A percentile compares a stretch with the other conserved stretches of the same genome.
Conservation (phyloP, 2,113 vertebrate species). For the Poecilia latipinna region DNA sequence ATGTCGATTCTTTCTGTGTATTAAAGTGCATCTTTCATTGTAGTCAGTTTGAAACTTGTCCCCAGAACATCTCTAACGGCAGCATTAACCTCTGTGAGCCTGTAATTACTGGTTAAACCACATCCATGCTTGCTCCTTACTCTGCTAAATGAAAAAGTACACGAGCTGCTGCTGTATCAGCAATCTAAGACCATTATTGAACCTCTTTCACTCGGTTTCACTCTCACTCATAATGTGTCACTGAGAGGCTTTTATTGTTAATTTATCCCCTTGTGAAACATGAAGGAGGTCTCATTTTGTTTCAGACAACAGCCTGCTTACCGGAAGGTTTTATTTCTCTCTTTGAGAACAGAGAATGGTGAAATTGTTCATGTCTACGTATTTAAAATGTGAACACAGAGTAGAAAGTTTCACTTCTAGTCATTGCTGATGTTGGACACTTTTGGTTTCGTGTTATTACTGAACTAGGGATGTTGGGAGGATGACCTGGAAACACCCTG, state of each 20-base stretch:
- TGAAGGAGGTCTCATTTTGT: constrained; percentile 3
- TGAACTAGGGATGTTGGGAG: background rate
- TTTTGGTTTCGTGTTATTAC: background rate
- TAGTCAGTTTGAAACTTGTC: constrained; percentile 35
- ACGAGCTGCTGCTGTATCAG: background rate
- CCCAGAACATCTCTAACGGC: constrained; percentile 33
- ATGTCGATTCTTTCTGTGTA: background rate
- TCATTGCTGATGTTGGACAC: background rate
- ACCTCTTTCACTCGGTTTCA: background rate
- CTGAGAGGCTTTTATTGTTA: background rate
- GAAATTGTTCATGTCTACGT: background rate
- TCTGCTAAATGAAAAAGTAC: constrained; percentile 5
- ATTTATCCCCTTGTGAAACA: background rate
- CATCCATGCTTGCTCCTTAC: background rate
- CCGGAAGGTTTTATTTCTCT: background rate
- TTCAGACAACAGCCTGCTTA: constrained; percentile 1
- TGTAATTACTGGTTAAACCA: constrained; percentile 34
- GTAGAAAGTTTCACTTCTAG: constrained; percentile 17
- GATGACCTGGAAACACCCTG: background rate
- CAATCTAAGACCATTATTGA: background rate
- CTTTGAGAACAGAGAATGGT: background rate
- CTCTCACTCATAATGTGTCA: constrained; percentile 13
- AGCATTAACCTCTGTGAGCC: background rate
- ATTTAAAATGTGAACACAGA: background rate
- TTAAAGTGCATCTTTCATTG: background rate